Percentiles rank a stretch among this genome's conserved stretches.
phyloP scores from a whole-genome alignment of 1,140 invertebrate species.

The Atta cephalotes region DNA sequence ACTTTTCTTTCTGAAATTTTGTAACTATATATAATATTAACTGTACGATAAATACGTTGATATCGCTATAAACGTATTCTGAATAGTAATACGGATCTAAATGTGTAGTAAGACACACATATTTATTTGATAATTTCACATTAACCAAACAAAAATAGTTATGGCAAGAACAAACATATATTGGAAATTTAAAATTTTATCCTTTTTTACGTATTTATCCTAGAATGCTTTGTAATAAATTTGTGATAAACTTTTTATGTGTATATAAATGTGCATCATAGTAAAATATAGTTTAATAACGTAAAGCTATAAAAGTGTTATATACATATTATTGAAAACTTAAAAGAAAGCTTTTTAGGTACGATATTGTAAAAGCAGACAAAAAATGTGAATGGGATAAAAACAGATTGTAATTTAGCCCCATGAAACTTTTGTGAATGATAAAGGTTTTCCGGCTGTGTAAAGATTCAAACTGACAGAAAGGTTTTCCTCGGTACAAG shows the following conservation, averaged over 20 bases:
- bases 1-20: too few species aligned
- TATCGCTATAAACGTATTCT: too few species aligned
- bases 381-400: slow-evolving; percentile 7
- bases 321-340: slow-evolving; percentile 7
- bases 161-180: not conserved
- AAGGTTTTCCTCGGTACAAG: slow-evolving; percentile 26
- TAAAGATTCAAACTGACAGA: not conserved
- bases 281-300: not conserved
- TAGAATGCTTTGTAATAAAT: not conserved
- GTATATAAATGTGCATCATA: not conserved
- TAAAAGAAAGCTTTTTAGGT: not conserved
- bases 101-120: not conserved
- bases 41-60: too few species aligned
- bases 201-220: not conserved
- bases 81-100: too few species aligned
- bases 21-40: too few species aligned
- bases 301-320: slow-evolving; percentile 7
- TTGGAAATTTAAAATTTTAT: not conserved
- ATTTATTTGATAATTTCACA: not conserved
- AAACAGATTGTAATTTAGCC: slow-evolving; percentile 39
- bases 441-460: slow-evolving; percentile 27
- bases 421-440: slow-evolving; percentile 40
- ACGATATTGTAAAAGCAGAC: not conserved
- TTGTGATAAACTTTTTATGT: not conserved
- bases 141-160: not conserved